These are phyloP conservation scores for Neotoxoptera formosana DNA, from an alignment of 1,140 invertebrate genomes.

Conservation along the genomic window DNA sequence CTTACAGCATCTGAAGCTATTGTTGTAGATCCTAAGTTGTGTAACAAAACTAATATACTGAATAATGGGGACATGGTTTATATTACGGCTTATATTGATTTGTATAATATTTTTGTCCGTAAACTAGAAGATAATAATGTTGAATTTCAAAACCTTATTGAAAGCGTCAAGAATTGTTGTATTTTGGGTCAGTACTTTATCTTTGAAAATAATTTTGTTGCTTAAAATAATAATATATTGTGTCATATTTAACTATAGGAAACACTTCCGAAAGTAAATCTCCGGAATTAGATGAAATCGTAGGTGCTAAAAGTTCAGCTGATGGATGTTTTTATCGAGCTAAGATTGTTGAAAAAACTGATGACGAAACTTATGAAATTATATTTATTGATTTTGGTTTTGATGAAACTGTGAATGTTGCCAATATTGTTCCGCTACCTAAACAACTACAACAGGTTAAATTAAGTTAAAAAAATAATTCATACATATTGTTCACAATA, in stretches of 20 bases:
- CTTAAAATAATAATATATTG: not conserved
- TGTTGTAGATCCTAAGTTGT: not conserved
- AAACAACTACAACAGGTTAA: slow-evolving; percentile 39
- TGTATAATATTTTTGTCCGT: slow-evolving; percentile 37
- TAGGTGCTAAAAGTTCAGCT: not conserved
- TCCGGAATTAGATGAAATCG: slow-evolving; percentile 23
- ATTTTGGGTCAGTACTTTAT: not conserved
- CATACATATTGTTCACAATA: not conserved
- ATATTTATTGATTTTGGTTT: slow-evolving; percentile 50
- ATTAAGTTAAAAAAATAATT: not conserved
- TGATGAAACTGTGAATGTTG: slow-evolving; percentile 33
- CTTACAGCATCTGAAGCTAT: not conserved
- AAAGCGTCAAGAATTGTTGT: slow-evolving; percentile 28
- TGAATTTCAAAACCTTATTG: not conserved
- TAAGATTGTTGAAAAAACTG: not conserved
- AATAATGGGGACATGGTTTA: slow-evolving; percentile 33
- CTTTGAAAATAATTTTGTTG: not conserved
- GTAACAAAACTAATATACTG: not conserved
- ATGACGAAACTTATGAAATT: slow-evolving; percentile 28
- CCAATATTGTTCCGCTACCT: slow-evolving; percentile 31
- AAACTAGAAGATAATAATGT: slow-evolving; percentile 38
- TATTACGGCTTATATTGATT: slow-evolving; percentile 45
- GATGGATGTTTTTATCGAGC: slow-evolving; percentile 38
- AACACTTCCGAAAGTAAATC: not conserved
- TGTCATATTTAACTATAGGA: slow-evolving; percentile 7